Evolutionary conservation across 2,888 invertebrate genomes (phyloP), one percentile per base, ranked within the genome.

Genomic region (Eilema caniola): DNA sequence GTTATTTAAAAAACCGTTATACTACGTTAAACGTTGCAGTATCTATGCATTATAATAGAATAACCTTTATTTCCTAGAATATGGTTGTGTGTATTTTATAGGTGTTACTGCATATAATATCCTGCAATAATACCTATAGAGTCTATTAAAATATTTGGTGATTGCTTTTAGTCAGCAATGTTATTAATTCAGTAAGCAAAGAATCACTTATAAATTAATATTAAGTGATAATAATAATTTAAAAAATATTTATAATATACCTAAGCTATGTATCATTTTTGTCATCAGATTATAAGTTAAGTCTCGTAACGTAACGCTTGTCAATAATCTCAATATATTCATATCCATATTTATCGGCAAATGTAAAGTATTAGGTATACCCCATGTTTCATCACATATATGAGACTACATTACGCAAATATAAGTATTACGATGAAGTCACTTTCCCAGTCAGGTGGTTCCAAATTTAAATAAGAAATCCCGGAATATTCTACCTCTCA

Each of bases 381-480:
- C n/a, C n/a, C 47, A 20, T 47, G 20, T n/a, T n/a, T n/a, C 53
- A 20, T 20, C 8, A 4, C 41, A n/a, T 20, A 20, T 20, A n/a
- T 10, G 20, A 53, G 8, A 20, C 0, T 47, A 20, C 47, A 47
- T 20, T 20, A 7, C 20, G 47, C 47, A 20, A 47, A 8, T 47
- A 47, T 47, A 2, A 5, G 16, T 5, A 20, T 0, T 20, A 47
- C 20, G 20, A 47, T 20, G 20, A 16, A 53, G n/a, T n/a, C 53
- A n/a, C 53, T 53, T 53, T n/a, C 53, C 2, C n/a, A 53, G 53
- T 53, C 53, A n/a, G n/a, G 53, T n/a, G n/a, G 53, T 10, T 53
- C 53, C 53, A 53, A n/a, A 53, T 53, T n/a, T 53, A n/a, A 53
- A 53, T 53, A 53, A n/a, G 47, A 53, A 53, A 53, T 53, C n/a